A percentile compares a stretch with the other conserved stretches of the same genome.
phyloP scores from a whole-genome alignment of 2,113 vertebrate genomes.

The Bothrops jararaca region DNA sequence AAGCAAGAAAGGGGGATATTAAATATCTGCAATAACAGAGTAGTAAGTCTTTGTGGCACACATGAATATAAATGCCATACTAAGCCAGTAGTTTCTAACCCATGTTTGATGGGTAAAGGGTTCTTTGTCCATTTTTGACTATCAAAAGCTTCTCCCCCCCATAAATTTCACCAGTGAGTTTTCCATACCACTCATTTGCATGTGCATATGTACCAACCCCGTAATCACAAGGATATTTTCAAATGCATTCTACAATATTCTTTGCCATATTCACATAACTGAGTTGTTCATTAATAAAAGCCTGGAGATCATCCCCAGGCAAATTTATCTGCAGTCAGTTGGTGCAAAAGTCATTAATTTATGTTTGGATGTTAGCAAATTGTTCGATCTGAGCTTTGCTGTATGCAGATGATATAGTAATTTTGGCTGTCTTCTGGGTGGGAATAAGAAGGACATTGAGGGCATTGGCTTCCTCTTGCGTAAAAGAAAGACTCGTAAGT shows the following conservation, averaged over 20 bases:
- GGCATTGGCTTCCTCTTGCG: neutral
- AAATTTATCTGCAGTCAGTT: neutral
- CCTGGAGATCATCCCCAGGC: neutral
- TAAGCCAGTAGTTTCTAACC: neutral
- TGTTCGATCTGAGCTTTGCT: neutral
- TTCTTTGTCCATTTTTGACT: neutral
- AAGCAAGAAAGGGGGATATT: neutral
- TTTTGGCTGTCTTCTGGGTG: neutral
- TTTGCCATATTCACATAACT: neutral
- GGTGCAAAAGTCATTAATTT: neutral
- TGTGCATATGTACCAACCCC: neutral
- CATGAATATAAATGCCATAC: neutral
- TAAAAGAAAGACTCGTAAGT: neutral
- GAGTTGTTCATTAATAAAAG: neutral
- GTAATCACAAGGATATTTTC: neutral
- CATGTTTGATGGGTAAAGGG: neutral
- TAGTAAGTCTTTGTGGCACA: neutral
- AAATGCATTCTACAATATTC: neutral
- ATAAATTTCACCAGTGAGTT: neutral
- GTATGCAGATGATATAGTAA: neutral
- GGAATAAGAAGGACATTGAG: neutral
- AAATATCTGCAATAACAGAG: neutral
- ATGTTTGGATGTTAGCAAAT: neutral
- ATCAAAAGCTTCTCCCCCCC: neutral
- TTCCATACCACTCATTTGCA: neutral